These are phyloP conservation scores for Aplysia californica DNA, from an alignment of 1,140 invertebrate genomes.

Conservation along the genomic window DNA sequence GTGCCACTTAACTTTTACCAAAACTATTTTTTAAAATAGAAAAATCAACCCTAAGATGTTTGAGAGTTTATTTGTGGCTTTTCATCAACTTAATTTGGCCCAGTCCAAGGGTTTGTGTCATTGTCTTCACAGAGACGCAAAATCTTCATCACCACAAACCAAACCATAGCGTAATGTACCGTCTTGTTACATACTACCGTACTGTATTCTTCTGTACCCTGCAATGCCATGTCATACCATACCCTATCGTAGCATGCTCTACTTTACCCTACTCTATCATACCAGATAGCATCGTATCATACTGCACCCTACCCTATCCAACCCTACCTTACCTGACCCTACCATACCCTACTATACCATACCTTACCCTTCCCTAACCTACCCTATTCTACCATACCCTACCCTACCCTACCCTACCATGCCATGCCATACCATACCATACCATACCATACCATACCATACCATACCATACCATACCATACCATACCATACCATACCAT, in stretches of 20 bases:
- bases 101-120: too few relatives aligned
- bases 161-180: too few relatives aligned
- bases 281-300: conserved; percentile 12
- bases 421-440: conserved; percentile 20
- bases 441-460: conserved; percentile 32
- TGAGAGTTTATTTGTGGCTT: too few relatives aligned
- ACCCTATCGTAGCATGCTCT: conserved; percentile 17
- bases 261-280: conserved; percentile 22
- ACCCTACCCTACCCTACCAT: conserved; percentile 5
- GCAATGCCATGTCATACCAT: conserved; percentile 22
- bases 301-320: conserved; percentile 6
- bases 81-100: too few relatives aligned
- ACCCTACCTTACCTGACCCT: conserved; percentile 4
- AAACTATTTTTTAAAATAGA: too few relatives aligned
- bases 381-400: not conserved
- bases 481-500: too few relatives aligned
- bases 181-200: not conserved
- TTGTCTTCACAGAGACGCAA: too few relatives aligned
- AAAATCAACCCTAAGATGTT: too few relatives aligned
- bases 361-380: not conserved
- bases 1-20: too few relatives aligned
- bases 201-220: conserved; percentile 23
- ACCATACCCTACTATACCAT: not conserved
- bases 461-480: conserved; percentile 28
- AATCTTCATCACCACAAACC: too few relatives aligned